Evolutionary conservation across 2,113 vertebrate genomes (phyloP).

Genomic region (Oreotragus oreotragus): DNA sequence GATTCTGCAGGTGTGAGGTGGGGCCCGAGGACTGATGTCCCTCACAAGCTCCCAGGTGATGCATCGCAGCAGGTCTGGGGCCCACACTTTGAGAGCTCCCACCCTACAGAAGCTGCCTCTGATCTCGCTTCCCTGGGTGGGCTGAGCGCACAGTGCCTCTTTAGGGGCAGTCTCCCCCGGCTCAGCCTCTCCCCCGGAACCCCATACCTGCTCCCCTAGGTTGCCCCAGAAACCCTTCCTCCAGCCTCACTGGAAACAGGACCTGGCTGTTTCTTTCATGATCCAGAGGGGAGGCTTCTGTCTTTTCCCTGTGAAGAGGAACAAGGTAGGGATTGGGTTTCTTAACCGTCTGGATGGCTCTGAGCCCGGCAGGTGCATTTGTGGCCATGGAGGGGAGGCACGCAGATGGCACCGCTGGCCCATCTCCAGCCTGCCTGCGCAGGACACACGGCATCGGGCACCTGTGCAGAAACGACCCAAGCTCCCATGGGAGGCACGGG

Average conservation of each 20-base stretch:
- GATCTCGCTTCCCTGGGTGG: background rate
- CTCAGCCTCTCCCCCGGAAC: background rate
- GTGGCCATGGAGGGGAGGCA: no score
- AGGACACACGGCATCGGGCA: background rate
- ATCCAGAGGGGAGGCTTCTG: background rate
- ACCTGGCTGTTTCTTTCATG: background rate
- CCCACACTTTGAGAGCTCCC: background rate
- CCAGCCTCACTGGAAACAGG: background rate
- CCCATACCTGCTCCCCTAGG: fast-evolving
- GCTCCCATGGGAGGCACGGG: background rate
- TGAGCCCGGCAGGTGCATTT: background rate
- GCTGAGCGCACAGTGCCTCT: background rate
- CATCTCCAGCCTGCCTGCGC: fast-evolving
- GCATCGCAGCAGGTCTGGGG: background rate
- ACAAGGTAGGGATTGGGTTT: background rate
- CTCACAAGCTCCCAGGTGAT: background rate
- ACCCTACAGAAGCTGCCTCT: no score
- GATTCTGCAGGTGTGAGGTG: background rate
- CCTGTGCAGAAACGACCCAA: background rate
- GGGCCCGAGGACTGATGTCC: background rate
- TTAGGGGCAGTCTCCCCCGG: background rate
- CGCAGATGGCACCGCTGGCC: background rate
- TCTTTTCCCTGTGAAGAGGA: background rate
- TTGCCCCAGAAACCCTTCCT: background rate
- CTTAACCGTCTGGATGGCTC: background rate